Evolutionary conservation across 2,888 invertebrate genomes (phyloP).

Genomic region (Lasius platythorax): DNA sequence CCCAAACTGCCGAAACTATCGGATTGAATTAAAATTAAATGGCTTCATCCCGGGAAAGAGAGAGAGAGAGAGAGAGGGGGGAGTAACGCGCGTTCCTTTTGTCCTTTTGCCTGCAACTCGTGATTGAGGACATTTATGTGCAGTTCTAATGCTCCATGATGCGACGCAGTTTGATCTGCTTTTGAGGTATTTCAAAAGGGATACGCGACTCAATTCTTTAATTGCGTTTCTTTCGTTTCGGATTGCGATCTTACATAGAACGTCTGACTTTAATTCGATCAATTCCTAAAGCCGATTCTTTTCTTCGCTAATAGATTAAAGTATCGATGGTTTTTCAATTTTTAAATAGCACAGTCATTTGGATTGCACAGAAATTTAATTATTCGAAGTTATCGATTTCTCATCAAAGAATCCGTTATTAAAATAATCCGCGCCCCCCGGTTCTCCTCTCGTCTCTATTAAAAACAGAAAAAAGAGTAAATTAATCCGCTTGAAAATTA

Average conservation of each 20-base stretch:
- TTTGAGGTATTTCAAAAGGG: background rate
- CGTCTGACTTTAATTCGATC: conserved; percentile 16
- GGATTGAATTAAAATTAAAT: conserved; percentile 31
- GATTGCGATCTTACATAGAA: background rate
- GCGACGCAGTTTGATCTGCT: background rate
- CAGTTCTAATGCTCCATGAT: background rate
- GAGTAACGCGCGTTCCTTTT: background rate
- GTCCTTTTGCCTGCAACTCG: background rate
- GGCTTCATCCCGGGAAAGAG: background rate
- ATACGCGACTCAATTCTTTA: conserved; percentile 12
- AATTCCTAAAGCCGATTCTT: background rate
- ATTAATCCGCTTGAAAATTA: conserved; percentile 4
- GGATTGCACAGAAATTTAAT: background rate
- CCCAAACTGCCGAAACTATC: conserved; percentile 14
- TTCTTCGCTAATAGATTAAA: background rate
- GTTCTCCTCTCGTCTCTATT: background rate
- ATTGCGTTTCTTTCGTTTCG: conserved; percentile 17
- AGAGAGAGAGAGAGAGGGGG: no score
- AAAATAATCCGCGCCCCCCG: background rate
- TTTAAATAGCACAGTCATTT: background rate
- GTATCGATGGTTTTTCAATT: background rate
- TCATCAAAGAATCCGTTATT: background rate
- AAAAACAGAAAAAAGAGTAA: background rate
- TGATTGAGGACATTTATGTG: conserved; percentile 3
- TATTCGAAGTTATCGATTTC: background rate